Conservation (phyloP, 2,797 vertebrate species). For the Periophthalmus magnuspinnatus region DNA sequence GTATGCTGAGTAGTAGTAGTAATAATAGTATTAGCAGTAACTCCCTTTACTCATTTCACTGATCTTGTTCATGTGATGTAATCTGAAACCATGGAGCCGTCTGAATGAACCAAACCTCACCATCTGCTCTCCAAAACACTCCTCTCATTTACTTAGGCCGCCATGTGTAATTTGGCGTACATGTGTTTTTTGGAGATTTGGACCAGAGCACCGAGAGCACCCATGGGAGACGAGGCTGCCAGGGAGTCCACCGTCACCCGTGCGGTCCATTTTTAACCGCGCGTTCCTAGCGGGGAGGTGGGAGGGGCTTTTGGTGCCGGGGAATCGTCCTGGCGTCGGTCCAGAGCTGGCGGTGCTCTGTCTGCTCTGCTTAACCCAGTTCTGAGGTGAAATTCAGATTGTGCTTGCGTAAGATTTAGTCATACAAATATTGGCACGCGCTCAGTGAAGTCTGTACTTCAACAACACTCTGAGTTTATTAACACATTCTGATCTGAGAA, state of each 20-base stretch:
- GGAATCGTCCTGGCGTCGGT: not conserved
- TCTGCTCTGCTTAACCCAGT: not conserved
- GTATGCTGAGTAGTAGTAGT: no score
- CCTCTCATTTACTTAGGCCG: not conserved
- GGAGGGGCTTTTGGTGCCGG: not conserved
- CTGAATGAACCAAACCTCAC: not conserved
- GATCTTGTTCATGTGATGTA: not conserved
- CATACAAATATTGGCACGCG: not conserved
- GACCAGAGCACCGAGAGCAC: not conserved
- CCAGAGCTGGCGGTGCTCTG: not conserved
- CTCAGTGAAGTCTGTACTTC: not conserved
- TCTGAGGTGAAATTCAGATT: not conserved
- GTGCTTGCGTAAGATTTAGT: not conserved
- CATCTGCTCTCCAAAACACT: conserved; percentile 1
- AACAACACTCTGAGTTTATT: not conserved
- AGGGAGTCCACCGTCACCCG: conserved; percentile 10
- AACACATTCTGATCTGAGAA: no score
- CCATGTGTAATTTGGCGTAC: conserved; percentile 5
- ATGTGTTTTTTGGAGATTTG: conserved; percentile 21
- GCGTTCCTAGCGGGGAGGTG: not conserved
- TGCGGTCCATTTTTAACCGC: conserved; percentile 7
- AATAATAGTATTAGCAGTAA: not conserved
- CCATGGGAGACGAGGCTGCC: conserved; percentile 11
- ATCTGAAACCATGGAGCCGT: not conserved
- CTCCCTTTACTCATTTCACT: not conserved